A percentile compares a stretch with the other conserved stretches of the same genome.
Evolutionary conservation across 2,888 invertebrate genomes (phyloP).

Genomic region (Diaphora mendica): DNA sequence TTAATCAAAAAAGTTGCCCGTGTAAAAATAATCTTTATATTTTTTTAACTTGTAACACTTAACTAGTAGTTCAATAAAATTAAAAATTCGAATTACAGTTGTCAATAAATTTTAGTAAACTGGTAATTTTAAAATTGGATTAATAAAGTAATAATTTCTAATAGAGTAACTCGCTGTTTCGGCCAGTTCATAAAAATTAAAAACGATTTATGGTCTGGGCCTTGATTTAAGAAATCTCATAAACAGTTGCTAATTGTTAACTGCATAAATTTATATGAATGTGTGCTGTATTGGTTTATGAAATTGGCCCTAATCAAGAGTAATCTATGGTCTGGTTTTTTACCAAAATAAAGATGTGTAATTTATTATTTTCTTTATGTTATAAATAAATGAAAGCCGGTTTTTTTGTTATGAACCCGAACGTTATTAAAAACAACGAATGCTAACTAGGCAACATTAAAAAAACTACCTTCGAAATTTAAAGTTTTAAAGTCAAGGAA

Average conservation of each 20-base stretch:
- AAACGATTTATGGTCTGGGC: not conserved
- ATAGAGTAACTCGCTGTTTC: not conserved
- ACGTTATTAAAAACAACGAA: not conserved
- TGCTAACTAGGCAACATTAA: not conserved
- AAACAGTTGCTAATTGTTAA: slow-evolving; percentile 26
- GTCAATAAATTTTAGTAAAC: not conserved
- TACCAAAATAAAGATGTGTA: slow-evolving; percentile 15
- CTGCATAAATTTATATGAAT: slow-evolving; percentile 12
- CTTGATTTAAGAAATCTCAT: slow-evolving; percentile 14
- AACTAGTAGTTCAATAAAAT: not conserved
- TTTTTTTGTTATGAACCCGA: not conserved
- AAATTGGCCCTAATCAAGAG: slow-evolving; percentile 51
- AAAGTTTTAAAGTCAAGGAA: not conserved
- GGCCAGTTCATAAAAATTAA: not conserved
- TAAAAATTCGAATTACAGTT: not conserved
- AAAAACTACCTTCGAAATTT: not conserved
- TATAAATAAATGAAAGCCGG: not conserved
- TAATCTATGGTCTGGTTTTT: slow-evolving; percentile 43
- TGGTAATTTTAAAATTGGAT: not conserved
- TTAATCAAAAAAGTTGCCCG: not conserved
- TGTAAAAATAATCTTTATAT: too few relatives aligned
- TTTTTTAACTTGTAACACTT: not conserved
- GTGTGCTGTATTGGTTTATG: slow-evolving; percentile 51
- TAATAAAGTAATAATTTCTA: not conserved
- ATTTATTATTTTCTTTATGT: slow-evolving; percentile 11